phyloP scores from a whole-genome alignment of 2,888 invertebrate genomes.

The Drosophila colorata region DNA sequence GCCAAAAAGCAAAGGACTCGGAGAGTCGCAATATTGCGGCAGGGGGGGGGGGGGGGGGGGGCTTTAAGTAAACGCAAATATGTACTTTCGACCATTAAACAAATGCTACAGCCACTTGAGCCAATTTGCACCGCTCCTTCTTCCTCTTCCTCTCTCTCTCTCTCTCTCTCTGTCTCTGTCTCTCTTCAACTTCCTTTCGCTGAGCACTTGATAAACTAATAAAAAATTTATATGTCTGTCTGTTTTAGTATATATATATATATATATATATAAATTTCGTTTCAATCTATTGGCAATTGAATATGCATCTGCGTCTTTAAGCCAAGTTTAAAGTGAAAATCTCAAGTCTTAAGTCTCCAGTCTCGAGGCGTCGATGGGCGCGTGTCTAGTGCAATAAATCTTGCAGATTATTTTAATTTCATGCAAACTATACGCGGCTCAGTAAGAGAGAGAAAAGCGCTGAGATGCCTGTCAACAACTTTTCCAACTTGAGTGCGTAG shows the following conservation, averaged over 20 bases:
- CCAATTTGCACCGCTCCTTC: constrained; percentile 49
- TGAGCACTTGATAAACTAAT: not conserved
- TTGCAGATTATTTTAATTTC: constrained; percentile 79
- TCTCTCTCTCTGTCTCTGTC: too few relatives aligned
- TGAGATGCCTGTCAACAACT: constrained; percentile 76
- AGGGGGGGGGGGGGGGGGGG: not conserved
- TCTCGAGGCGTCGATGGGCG: constrained; percentile 31
- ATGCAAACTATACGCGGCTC: constrained; percentile 69
- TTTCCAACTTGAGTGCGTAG: constrained; percentile 60
- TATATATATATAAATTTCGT: not conserved
- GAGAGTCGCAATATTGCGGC: not conserved
- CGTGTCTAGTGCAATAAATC: constrained; percentile 67
- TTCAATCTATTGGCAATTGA: not conserved
- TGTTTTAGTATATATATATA: too few relatives aligned
- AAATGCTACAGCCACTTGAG: constrained; percentile 51
- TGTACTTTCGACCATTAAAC: constrained; percentile 58
- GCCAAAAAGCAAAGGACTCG: constrained; percentile 1
- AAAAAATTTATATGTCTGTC: too few relatives aligned
- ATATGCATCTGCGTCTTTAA: constrained; percentile 4
- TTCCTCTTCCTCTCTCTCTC: too few relatives aligned
- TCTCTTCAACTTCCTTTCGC: not conserved
- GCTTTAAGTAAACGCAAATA: constrained; percentile 57
- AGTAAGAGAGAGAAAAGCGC: constrained; percentile 22
- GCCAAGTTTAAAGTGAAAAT: constrained; percentile 3
- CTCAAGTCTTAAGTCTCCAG: constrained; percentile 7